Base-by-base conservation (phyloP, 2,113 vertebrate genomes). In the Zosterops borbonicus region DNA sequence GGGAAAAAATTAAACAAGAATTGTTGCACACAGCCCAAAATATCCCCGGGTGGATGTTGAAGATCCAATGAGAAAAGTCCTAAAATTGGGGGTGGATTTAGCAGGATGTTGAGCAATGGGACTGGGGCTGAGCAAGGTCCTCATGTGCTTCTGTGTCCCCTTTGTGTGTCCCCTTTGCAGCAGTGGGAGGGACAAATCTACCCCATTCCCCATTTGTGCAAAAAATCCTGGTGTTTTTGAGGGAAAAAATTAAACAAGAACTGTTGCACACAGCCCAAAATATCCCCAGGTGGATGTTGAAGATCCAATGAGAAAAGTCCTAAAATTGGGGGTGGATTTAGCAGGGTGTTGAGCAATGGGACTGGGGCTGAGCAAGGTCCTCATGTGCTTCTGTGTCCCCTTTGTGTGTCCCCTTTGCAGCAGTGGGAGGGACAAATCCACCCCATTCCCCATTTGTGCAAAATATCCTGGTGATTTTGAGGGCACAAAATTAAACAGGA, bases 401-500 rank as follows among this genome's bases (percentile, higher is more conserved):
- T 47, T 4, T 3, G 42, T 1, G 11, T 29, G 35, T 63, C 75
- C 64, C 56, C 17, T 53, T 6, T 11, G 17, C 47, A 16, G 1
- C 3, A 6, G 46, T 4, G 41, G 29, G 24, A 74, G n/a, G 7
- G 42, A 73, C 58, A 71, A 50, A 52, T 4, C 12, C 24, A 42
- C 17, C 65, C 31, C 20, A 0, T 9, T 59, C 55, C 69, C 65
- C 28, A 0, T 14, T 19, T 5, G 8, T 3, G 24, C 20, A 44
- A 41, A 24, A 12, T 35, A 35, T 35, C 35, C 35, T 35, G 35
- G 35, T 35, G 35, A 35, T 35, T 35, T 35, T 35, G 71, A 86
- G 68, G 83, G 37, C 3, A 9, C 41, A 47, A 79, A 53, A 5
- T 16, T 2, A 17, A 62, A 10, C 10, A 15, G 27, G 33, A 17